phyloP scores from a whole-genome alignment of 2,797 vertebrate species.

The Ara ararauna region DNA sequence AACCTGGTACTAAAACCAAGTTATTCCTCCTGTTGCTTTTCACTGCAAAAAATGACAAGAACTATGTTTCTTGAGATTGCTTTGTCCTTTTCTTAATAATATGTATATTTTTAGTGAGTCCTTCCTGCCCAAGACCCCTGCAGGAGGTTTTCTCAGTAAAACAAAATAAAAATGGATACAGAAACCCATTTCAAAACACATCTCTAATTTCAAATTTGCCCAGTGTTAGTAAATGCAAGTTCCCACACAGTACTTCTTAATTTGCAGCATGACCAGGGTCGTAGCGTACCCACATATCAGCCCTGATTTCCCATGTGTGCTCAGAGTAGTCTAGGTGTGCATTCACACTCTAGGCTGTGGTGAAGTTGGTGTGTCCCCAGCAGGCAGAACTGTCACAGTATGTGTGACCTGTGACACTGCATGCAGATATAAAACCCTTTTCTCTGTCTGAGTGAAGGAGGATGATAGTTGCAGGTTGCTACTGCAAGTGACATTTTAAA shows the following conservation, averaged over 20 bases:
- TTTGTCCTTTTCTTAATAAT: not conserved
- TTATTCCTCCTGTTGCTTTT: not conserved
- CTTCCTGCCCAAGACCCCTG: not conserved
- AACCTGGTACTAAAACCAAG: not conserved
- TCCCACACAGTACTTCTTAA: not conserved
- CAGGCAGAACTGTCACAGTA: not conserved
- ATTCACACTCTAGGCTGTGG: not conserved
- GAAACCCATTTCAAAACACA: not conserved
- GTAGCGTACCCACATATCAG: not conserved
- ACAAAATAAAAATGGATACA: not conserved
- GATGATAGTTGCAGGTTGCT: not conserved
- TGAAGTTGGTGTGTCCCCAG: not conserved
- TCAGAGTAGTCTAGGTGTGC: not conserved
- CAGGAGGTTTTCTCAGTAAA: not conserved
- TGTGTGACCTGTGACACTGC: accelerated
- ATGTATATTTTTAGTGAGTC: not conserved
- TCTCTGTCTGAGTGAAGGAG: not conserved
- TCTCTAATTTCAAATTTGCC: not conserved
- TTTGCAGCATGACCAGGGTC: not conserved
- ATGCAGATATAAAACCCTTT: not conserved
- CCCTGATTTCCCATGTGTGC: not conserved
- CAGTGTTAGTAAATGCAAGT: not conserved
- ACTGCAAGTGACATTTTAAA: not conserved
- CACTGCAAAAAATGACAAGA: not conserved
- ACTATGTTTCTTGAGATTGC: not conserved